These are phyloP conservation scores for Poeciliopsis gracilis DNA, from an alignment of 2,797 vertebrate genomes.

Conservation along the genomic window DNA sequence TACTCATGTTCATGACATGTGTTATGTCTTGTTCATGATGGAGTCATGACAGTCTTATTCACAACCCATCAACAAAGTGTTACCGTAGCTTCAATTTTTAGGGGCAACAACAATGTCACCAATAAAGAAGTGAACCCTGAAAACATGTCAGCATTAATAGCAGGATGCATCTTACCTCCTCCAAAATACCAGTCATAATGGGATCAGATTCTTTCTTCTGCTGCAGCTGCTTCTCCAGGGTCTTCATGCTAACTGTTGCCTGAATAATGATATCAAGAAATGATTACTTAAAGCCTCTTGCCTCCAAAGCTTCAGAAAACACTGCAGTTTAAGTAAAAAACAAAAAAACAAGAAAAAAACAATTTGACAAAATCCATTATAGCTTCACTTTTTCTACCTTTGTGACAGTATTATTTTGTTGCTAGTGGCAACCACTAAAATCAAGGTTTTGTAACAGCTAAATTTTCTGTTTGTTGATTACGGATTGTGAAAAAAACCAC, in stretches of 20 bases:
- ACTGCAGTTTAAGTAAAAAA: background rate
- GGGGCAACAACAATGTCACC: background rate
- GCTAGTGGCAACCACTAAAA: slow-evolving; percentile 12
- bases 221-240: slow-evolving; percentile 85
- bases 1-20: too few species aligned
- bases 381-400: slow-evolving; percentile 2
- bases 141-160: background rate
- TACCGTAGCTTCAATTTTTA: background rate
- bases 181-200: slow-evolving; percentile 90
- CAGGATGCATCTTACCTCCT: slow-evolving; percentile 84
- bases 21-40: too few species aligned
- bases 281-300: background rate
- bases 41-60: too few species aligned
- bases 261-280: slow-evolving; percentile 46
- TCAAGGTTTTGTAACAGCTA: slow-evolving; percentile 3
- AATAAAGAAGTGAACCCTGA: background rate
- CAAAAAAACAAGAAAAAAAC: background rate
- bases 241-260: slow-evolving; percentile 67
- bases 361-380: background rate
- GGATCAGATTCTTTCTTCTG: slow-evolving; percentile 90
- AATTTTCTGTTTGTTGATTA: background rate
- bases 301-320: background rate
- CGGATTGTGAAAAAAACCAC: background rate
- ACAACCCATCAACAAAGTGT: too few species aligned
- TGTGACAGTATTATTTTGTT: slow-evolving; percentile 7